Base-by-base conservation (phyloP, 2,888 invertebrate species). In the Helicoverpa assulta region DNA sequence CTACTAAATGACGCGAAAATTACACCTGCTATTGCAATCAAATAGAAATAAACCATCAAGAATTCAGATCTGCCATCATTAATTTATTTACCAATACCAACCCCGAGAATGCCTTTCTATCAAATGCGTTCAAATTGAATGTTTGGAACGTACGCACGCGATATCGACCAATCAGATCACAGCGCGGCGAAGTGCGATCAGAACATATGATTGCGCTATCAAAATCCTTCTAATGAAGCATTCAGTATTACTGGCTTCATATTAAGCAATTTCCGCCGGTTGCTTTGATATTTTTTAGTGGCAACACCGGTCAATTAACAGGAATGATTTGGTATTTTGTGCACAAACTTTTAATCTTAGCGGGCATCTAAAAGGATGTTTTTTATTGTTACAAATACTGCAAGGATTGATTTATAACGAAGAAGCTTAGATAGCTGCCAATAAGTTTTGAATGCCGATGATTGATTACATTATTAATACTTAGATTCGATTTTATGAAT, bases 311-410 rank as follows among this genome's bases (percentile, higher is more conserved):
- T 86, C 92, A 93, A 94, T 94, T 93, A 94, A 86, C 81, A 78
- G 83, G 86, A 87, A 91, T 94, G 94, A 94, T 91, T 89, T 87
- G 88, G 84, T 90, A 89, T 88, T 91, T 91, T 91, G 85, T 85
- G 81, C 80, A 78, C 74, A 78, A 78, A 81, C 52, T 65, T 67
- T 86, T 85, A 87, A 85, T 89, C 86, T 85, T 85, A 86, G 86
- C 86, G 75, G 75, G 74, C 80, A 86, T 86, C 83, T 80, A 67
- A 78, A 86, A 86, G 77, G 85, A 82, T 81, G 76, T 21, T 67
- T 55, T 66, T 74, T 50, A 75, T 64, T 62, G 54, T 68, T 63
- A 58, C 26, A 60, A 57, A 72, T 61, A 65, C 62, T 53, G 57
- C 40, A 67, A 66, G 68, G 52, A 65, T 71, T 59, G 8, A 2